These are phyloP conservation scores for Cavia aperea DNA, from an alignment of 2,113 vertebrate genomes.

Conservation along the genomic window DNA sequence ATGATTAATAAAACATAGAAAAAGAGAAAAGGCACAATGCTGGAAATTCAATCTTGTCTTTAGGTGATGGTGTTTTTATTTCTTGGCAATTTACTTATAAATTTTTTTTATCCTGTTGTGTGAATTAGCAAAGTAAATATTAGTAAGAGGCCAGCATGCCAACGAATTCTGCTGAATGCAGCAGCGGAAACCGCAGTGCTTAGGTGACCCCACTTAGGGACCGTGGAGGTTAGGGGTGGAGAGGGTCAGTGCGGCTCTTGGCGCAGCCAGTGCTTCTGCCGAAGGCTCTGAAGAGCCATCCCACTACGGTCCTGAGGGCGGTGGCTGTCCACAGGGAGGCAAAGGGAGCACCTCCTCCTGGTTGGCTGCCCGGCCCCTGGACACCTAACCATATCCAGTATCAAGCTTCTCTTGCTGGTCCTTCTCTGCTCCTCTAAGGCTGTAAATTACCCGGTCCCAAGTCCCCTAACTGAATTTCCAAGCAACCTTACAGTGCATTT, in stretches of 20 bases:
- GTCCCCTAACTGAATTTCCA: background rate
- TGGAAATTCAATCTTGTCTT: constrained; percentile 11
- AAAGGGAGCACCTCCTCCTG: background rate
- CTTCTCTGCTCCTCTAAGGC: background rate
- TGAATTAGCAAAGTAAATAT: constrained; percentile 30
- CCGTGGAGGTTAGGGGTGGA: background rate
- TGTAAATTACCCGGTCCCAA: background rate
- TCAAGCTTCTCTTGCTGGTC: background rate
- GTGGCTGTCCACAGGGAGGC: background rate
- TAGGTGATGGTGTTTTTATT: constrained; percentile 11
- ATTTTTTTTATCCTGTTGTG: background rate
- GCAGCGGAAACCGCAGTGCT: background rate
- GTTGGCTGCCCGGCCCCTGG: background rate
- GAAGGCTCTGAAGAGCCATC: background rate
- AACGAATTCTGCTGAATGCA: background rate
- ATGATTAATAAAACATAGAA: constrained; percentile 18
- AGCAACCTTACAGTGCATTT: constrained; percentile 4
- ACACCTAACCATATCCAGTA: background rate
- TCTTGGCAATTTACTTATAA: constrained; percentile 20
- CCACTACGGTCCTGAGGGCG: background rate
- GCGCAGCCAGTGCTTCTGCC: background rate
- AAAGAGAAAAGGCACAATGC: constrained; percentile 6
- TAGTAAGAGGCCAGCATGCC: constrained; percentile 16
- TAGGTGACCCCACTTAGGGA: background rate
- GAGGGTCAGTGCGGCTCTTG: background rate